phyloP scores from a whole-genome alignment of 2,888 invertebrate genomes.

The Drepana falcataria region DNA sequence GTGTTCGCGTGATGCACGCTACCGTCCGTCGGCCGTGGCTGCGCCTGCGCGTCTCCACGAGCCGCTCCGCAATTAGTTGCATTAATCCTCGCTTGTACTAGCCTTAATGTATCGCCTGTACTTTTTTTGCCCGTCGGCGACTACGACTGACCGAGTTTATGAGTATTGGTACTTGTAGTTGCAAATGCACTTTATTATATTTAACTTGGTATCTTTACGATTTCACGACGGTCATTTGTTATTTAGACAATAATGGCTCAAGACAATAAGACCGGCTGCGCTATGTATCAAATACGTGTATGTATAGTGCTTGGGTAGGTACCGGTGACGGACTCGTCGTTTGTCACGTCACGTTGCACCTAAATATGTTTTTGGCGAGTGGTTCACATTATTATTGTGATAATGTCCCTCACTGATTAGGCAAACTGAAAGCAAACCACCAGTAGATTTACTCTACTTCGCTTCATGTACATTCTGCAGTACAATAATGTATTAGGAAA shows the following conservation, averaged over 20 bases:
- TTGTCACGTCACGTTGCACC: too few species aligned
- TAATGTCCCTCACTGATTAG: too few species aligned
- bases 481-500: too few species aligned
- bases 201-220: neutral
- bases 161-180: neutral
- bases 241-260: too few species aligned
- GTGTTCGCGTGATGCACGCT: conserved; percentile 70
- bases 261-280: neutral
- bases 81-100: neutral
- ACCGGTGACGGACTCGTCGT: too few species aligned
- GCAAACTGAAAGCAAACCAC: too few species aligned
- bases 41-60: conserved; percentile 21
- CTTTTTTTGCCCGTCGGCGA: neutral
- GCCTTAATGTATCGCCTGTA: neutral
- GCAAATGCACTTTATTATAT: neutral
- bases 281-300: too few species aligned
- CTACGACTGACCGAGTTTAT: neutral
- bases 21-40: conserved; percentile 44
- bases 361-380: too few species aligned
- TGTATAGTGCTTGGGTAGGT: too few species aligned
- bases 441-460: too few species aligned
- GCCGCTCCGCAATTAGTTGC: conserved; percentile 7
- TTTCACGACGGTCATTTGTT: neutral
- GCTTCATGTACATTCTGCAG: too few species aligned
- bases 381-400: too few species aligned